These are phyloP conservation scores for Drosophila atroscutellata DNA, from an alignment of 2,888 invertebrate species.

Conservation along the genomic window DNA sequence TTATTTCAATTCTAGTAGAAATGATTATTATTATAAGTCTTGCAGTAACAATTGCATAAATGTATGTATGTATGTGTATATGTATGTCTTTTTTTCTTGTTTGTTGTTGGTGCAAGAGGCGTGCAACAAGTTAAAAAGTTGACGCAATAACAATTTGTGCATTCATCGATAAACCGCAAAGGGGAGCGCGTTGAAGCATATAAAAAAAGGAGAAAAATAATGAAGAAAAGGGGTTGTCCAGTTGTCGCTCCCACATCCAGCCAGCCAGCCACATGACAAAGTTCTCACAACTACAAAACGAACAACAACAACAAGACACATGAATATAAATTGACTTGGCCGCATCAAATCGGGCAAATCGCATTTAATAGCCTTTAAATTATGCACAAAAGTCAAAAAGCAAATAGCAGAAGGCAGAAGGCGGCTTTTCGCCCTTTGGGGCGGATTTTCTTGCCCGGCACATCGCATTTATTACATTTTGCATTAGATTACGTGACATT, in stretches of 20 bases:
- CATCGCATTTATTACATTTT: conserved; percentile 74
- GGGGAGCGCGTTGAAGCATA: conserved; percentile 51
- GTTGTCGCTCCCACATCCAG: conserved; percentile 18
- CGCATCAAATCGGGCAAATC: conserved; percentile 37
- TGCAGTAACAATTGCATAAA: not conserved
- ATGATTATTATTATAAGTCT: not conserved
- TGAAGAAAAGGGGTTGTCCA: conserved; percentile 37
- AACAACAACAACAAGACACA: conserved; percentile 14
- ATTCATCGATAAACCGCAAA: conserved; percentile 45
- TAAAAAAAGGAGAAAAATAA: conserved; percentile 19
- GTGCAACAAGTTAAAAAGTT: conserved; percentile 46
- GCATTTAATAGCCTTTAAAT: conserved; percentile 60
- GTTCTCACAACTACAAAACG: conserved; percentile 54
- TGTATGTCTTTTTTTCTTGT: not conserved
- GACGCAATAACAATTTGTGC: conserved; percentile 25
- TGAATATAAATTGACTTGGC: conserved; percentile 69
- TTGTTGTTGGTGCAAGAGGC: not conserved
- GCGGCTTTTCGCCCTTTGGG: conserved; percentile 16
- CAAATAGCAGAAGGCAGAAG: conserved; percentile 52
- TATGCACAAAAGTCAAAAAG: conserved; percentile 68
- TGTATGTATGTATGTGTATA: not conserved
- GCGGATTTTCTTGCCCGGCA: conserved; percentile 22
- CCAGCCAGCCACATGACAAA: conserved; percentile 56
- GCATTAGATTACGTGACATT: conserved; percentile 72
- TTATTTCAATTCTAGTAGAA: not conserved